These are phyloP conservation scores for Lithophane socia DNA, from an alignment of 2,888 invertebrate species.

Conservation along the genomic window DNA sequence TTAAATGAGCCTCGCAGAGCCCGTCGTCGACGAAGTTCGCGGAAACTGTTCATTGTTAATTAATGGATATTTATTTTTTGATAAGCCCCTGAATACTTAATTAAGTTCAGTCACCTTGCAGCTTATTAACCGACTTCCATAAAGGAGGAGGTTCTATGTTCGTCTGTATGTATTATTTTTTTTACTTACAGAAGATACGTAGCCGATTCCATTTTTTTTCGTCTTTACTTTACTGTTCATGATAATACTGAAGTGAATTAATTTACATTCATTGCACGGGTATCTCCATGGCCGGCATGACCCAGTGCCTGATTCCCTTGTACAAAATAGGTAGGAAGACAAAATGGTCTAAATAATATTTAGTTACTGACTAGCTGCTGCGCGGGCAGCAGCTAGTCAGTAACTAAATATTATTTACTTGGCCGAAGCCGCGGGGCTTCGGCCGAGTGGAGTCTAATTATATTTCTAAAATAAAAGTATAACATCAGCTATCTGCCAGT, in stretches of 20 bases:
- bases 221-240: conserved; percentile 5
- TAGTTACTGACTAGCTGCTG: too few relatives aligned
- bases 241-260: not conserved
- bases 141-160: too few relatives aligned
- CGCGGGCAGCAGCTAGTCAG: too few relatives aligned
- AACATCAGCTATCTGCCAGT: too few relatives aligned
- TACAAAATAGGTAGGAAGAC: not conserved
- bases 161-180: not conserved
- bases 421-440: too few relatives aligned
- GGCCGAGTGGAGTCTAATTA: too few relatives aligned
- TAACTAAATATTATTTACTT: too few relatives aligned
- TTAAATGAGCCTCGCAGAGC: not conserved
- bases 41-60: conserved; percentile 46
- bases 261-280: conserved; percentile 5
- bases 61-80: conserved; percentile 27
- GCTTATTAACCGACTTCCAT: not conserved
- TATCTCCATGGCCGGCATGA: not conserved
- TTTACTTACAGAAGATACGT: conserved; percentile 5
- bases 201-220: not conserved
- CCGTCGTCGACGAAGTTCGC: conserved; percentile 8
- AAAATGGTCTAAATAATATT: conserved; percentile 8
- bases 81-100: conserved; percentile 26
- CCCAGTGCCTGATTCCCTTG: not conserved
- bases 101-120: conserved; percentile 50
- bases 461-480: too few relatives aligned